phyloP scores from a whole-genome alignment of 2,888 invertebrate species.

The Strigamia maritima region DNA sequence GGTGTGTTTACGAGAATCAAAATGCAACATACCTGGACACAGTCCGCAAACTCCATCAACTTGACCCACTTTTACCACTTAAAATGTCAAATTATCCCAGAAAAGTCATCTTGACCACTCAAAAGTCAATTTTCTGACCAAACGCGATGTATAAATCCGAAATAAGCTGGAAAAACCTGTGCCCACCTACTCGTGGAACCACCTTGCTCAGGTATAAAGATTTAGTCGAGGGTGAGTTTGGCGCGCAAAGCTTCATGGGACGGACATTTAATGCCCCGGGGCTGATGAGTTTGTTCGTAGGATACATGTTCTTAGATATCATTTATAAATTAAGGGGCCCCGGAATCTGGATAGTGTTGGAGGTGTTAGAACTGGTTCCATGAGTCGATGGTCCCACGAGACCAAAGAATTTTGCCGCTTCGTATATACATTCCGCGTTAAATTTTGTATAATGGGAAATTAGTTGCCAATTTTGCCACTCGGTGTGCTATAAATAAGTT shows the following conservation, averaged over 20 bases:
- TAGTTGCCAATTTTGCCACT: not conserved
- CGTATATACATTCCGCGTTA: not conserved
- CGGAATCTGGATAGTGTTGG: not conserved
- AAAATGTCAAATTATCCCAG: not conserved
- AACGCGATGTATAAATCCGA: not conserved
- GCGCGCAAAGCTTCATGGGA: not conserved
- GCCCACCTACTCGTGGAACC: not conserved
- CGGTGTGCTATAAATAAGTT: not conserved
- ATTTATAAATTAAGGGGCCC: not conserved
- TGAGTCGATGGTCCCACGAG: slow-evolving; percentile 11
- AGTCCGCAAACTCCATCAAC: not conserved
- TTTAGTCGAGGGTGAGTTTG: slow-evolving; percentile 7
- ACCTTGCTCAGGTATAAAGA: slow-evolving; percentile 2
- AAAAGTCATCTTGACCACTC: not conserved
- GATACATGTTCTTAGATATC: not conserved
- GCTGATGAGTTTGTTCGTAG: not conserved
- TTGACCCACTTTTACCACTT: not conserved
- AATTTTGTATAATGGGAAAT: too few species aligned
- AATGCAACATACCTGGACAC: not conserved
- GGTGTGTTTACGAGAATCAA: not conserved
- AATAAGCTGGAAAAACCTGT: not conserved
- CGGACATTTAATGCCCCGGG: not conserved
- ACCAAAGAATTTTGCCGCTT: not conserved
- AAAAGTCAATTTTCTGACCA: not conserved
- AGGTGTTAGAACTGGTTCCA: not conserved